A percentile compares a stretch with the other conserved stretches of the same genome.
These are phyloP conservation scores for Rhopalosiphum nymphaeae DNA, from an alignment of 2,888 invertebrate species.

Conservation along the genomic window DNA sequence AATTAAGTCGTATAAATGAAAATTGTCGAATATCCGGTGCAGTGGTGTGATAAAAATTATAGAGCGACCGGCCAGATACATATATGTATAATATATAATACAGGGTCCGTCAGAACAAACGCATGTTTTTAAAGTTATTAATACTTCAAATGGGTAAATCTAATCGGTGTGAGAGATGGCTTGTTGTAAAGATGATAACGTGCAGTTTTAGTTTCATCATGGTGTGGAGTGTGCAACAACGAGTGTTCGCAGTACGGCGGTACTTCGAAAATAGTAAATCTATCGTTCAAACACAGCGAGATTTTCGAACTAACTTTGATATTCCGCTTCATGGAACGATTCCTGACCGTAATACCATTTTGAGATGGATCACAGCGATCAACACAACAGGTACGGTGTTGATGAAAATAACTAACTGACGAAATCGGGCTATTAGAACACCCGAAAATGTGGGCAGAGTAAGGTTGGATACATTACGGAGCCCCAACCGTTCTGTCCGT, in stretches of 20 bases:
- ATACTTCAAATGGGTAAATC: constrained; percentile 38
- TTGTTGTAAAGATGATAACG: constrained; percentile 42
- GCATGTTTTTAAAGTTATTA: constrained; percentile 40
- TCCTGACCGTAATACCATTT: constrained; percentile 31
- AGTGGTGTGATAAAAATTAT: not conserved
- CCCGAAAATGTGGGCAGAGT: constrained; percentile 41
- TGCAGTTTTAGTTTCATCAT: constrained; percentile 61
- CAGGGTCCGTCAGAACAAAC: constrained; percentile 52
- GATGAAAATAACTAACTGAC: constrained; percentile 67
- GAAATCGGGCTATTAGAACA: constrained; percentile 55
- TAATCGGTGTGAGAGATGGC: constrained; percentile 44
- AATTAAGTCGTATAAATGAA: not conserved
- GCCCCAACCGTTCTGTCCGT: constrained; percentile 67
- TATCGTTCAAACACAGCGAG: constrained; percentile 62
- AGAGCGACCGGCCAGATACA: not conserved
- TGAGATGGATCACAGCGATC: constrained; percentile 45
- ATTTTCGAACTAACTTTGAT: constrained; percentile 49
- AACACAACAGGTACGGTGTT: constrained; percentile 41
- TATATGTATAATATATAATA: too few relatives aligned
- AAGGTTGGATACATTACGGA: constrained; percentile 51
- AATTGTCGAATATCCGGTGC: not conserved
- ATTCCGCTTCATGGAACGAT: constrained; percentile 46
- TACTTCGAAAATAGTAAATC: constrained; percentile 67
- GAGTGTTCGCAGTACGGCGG: constrained; percentile 66
- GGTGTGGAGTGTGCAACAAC: constrained; percentile 64